Percentiles rank a stretch among this genome's conserved stretches.
phyloP scores from a whole-genome alignment of 2,113 vertebrate species.

The Aramus guarauna region DNA sequence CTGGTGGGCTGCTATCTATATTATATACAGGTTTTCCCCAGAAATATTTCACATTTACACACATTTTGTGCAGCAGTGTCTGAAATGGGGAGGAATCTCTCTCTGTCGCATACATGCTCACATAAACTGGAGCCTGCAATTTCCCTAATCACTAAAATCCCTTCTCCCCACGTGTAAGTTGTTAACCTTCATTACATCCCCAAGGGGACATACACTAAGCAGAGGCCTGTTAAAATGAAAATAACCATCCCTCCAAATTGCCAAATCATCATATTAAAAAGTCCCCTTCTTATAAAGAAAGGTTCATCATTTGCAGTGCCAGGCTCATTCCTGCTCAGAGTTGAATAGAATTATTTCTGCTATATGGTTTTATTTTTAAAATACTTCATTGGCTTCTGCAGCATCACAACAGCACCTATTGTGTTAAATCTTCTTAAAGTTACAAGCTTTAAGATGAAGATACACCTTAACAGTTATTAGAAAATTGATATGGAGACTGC shows the following conservation, averaged over 20 bases:
- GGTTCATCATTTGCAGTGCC: background rate
- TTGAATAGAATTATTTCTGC: slow-evolving; percentile 49
- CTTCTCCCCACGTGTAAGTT: slow-evolving; percentile 60
- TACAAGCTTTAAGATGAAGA: background rate
- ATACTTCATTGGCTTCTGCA: background rate
- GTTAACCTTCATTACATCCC: slow-evolving; percentile 61
- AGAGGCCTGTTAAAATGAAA: slow-evolving; percentile 68
- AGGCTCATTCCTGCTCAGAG: slow-evolving; percentile 11
- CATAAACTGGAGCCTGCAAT: slow-evolving; percentile 52
- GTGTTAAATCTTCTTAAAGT: background rate
- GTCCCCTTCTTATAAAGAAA: slow-evolving; percentile 12
- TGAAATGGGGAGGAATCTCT: background rate
- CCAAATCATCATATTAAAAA: slow-evolving; percentile 60
- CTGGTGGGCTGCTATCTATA: slow-evolving; percentile 29
- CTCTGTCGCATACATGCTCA: background rate
- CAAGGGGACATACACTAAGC: slow-evolving; percentile 51
- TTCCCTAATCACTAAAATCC: slow-evolving; percentile 61
- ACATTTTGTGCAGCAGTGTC: slow-evolving; percentile 36
- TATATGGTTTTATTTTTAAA: background rate
- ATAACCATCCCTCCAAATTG: slow-evolving; percentile 59
- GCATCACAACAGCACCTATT: background rate
- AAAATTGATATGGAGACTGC: slow-evolving; percentile 24
- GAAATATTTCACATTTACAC: slow-evolving; percentile 9
- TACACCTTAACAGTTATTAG: background rate
- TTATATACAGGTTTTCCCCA: background rate